A percentile compares a stretch with the other conserved stretches of the same genome.
phyloP scores from a whole-genome alignment of 2,888 invertebrate genomes.

The Lasioglossum morio region DNA sequence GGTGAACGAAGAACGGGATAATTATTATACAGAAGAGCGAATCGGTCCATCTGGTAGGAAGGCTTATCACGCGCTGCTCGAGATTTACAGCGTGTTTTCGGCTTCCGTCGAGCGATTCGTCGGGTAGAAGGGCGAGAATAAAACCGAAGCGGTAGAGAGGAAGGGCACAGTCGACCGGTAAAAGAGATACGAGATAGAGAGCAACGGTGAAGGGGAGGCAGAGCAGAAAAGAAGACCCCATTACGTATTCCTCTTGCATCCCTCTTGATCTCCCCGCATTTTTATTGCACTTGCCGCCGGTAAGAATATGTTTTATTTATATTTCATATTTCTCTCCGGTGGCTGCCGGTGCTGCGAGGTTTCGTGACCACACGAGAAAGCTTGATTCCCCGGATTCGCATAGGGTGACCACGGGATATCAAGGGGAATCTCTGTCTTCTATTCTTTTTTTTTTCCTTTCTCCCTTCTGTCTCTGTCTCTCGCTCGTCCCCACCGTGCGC shows the following conservation, averaged over 20 bases:
- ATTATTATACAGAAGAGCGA: not conserved
- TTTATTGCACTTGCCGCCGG: constrained; percentile 80
- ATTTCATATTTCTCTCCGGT: constrained; percentile 81
- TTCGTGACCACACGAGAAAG: constrained; percentile 55
- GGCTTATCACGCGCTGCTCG: not conserved
- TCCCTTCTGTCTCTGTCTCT: not conserved
- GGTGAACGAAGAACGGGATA: not conserved
- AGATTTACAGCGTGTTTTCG: constrained; percentile 24
- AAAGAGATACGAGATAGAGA: constrained; percentile 56
- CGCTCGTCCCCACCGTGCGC: not conserved
- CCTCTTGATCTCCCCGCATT: constrained; percentile 82
- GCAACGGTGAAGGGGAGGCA: constrained; percentile 28
- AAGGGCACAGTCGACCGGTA: constrained; percentile 23
- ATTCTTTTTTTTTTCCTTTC: not conserved
- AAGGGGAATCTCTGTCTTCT: constrained; percentile 31
- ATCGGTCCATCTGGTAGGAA: not conserved
- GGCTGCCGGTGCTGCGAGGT: constrained; percentile 36
- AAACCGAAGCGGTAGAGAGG: constrained; percentile 1
- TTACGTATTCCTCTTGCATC: constrained; percentile 84
- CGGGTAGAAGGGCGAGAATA: not conserved
- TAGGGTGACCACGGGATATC: constrained; percentile 71
- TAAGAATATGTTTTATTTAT: constrained; percentile 84
- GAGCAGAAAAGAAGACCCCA: constrained; percentile 55
- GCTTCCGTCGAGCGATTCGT: constrained; percentile 6
- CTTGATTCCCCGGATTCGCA: constrained; percentile 65